Conservation (phyloP, 2,888 invertebrate species). For the Halictus ligatus region DNA sequence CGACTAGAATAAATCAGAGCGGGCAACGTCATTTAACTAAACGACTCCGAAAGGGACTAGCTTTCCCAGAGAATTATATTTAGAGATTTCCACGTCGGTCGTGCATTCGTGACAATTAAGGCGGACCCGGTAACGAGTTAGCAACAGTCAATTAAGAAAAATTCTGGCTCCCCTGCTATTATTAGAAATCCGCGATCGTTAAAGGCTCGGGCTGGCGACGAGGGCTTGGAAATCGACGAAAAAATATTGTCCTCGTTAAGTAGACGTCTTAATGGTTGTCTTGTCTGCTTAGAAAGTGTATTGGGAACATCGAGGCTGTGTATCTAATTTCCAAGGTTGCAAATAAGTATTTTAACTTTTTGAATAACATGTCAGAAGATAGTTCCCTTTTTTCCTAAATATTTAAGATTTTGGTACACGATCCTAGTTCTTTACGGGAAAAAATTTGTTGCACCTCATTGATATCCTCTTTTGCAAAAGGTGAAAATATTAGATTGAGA, state of each 20-base stretch:
- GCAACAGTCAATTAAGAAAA: conserved; percentile 40
- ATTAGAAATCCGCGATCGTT: conserved; percentile 41
- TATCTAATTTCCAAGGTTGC: no score
- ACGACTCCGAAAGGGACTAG: conserved; percentile 12
- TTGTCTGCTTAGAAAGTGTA: not conserved
- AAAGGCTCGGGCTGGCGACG: not conserved
- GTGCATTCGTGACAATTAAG: conserved; percentile 22
- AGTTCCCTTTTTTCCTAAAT: no score
- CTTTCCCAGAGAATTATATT: conserved; percentile 28
- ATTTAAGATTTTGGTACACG: no score
- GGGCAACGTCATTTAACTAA: conserved; percentile 14
- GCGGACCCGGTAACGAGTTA: conserved; percentile 23
- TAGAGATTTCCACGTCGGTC: conserved; percentile 1
- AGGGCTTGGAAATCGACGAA: not conserved
- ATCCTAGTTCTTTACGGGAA: no score
- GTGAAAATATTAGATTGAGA: no score
- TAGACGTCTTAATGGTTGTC: not conserved
- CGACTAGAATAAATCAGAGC: conserved; percentile 19
- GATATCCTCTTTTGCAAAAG: no score
- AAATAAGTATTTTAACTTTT: no score
- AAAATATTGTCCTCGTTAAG: not conserved
- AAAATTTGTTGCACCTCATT: no score
- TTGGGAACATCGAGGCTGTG: no score
- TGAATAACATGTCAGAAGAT: no score
- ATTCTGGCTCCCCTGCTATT: conserved; percentile 10